Conservation (phyloP, 2,113 vertebrate genomes). For the Coptodon bakossiorum region DNA sequence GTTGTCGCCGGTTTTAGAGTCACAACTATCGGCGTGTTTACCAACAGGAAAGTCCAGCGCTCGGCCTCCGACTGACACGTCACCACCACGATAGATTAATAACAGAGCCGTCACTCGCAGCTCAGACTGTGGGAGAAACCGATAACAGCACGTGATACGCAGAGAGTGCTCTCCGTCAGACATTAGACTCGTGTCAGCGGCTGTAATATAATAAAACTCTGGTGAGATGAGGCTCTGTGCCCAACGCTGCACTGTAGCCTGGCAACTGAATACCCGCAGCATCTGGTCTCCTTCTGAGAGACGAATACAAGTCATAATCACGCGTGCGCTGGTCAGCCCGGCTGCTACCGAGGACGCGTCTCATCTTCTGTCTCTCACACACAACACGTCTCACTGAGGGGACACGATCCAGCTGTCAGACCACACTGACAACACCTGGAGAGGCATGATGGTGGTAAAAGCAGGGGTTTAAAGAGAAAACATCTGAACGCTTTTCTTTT, state of each 20-base stretch:
- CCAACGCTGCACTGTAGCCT: constrained; percentile 49
- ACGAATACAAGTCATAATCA: constrained; percentile 57
- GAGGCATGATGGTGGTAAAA: not conserved
- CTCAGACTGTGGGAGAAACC: not conserved
- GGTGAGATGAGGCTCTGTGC: constrained; percentile 4
- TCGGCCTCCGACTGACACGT: constrained; percentile 16
- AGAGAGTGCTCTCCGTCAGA: not conserved
- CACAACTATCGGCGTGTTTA: constrained; percentile 22
- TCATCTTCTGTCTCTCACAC: not conserved
- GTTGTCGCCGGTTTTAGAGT: not conserved
- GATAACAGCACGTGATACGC: constrained; percentile 8
- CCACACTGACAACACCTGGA: not conserved
- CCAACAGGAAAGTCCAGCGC: constrained; percentile 6
- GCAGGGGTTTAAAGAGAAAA: not conserved
- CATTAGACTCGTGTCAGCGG: constrained; percentile 13
- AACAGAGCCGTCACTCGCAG: not conserved
- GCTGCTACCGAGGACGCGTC: not conserved
- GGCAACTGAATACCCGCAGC: constrained; percentile 64
- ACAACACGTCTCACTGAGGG: not conserved
- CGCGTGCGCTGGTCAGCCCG: constrained; percentile 1
- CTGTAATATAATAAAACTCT: constrained; percentile 55
- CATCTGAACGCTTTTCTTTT: not conserved
- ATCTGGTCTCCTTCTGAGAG: constrained; percentile 60
- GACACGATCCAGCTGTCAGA: not conserved
- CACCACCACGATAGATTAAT: constrained; percentile 15